Conservation (phyloP, 1,140 invertebrate genomes). For the Vanessa atalanta region DNA sequence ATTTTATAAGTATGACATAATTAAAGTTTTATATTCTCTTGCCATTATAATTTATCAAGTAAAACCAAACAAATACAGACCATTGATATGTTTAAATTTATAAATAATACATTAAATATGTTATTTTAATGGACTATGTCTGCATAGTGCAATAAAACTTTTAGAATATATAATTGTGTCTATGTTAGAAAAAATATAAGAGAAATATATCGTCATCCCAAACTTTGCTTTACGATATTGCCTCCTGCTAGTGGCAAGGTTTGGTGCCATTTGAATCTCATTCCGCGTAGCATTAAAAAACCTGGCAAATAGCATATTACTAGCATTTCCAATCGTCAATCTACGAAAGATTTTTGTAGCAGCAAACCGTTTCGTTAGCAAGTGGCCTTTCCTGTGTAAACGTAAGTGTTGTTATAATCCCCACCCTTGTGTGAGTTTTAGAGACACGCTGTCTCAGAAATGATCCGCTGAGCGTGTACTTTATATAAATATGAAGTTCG, state of each 20-base stretch:
- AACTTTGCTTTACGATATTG: neutral
- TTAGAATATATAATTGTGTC: neutral
- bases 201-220: too few relatives aligned
- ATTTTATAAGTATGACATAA: neutral
- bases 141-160: neutral
- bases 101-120: neutral
- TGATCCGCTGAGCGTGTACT: too few relatives aligned
- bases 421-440: too few relatives aligned
- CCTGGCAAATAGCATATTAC: too few relatives aligned
- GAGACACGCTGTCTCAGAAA: too few relatives aligned
- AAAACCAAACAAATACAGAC: conserved; percentile 5
- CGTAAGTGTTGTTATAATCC: too few relatives aligned
- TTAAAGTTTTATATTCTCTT: neutral
- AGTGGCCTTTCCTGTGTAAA: too few relatives aligned
- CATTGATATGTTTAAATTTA: neutral
- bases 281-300: neutral
- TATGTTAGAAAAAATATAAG: neutral
- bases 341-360: too few relatives aligned
- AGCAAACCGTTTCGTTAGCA: too few relatives aligned
- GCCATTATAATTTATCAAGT: neutral
- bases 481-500: too few relatives aligned
- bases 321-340: too few relatives aligned
- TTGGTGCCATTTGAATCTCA: neutral
- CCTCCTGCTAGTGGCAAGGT: neutral
- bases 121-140: neutral